phyloP scores from a whole-genome alignment of 2,888 invertebrate genomes.

The Eilema sororculum region DNA sequence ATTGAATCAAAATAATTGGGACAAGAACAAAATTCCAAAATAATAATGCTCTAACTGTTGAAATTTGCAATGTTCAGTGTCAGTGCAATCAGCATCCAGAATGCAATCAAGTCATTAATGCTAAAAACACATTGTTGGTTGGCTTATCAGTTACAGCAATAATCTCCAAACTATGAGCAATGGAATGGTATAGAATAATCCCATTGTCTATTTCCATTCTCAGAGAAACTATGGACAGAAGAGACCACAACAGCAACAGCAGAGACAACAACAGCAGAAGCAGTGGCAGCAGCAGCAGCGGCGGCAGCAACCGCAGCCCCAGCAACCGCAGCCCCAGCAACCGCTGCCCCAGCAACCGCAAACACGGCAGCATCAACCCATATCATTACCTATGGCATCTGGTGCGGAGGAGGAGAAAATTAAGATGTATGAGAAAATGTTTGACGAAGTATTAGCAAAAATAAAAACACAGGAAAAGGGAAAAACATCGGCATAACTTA shows the following conservation, averaged over 20 bases:
- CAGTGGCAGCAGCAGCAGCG: not conserved
- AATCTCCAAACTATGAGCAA: not conserved
- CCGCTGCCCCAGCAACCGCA: not conserved
- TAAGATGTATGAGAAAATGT: conserved; percentile 12
- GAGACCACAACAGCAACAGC: not conserved
- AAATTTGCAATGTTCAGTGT: not conserved
- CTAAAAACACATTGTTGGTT: not conserved
- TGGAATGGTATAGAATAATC: not conserved
- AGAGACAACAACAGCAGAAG: too few relatives aligned
- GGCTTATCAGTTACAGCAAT: not conserved
- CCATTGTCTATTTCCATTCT: not conserved
- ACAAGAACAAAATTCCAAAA: not conserved
- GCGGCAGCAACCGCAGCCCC: not conserved
- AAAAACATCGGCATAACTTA: not conserved
- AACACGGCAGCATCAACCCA: too few relatives aligned
- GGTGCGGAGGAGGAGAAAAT: not conserved
- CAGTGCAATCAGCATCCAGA: not conserved
- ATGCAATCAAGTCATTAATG: not conserved
- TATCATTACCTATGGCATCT: not conserved
- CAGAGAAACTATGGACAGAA: not conserved
- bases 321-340: too few relatives aligned
- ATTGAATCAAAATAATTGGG: not conserved
- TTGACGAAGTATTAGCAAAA: conserved; percentile 5
- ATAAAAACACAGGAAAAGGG: not conserved
- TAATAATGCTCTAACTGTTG: not conserved